Base-by-base conservation (phyloP, 2,888 invertebrate genomes). In the Leucozona laternaria region DNA sequence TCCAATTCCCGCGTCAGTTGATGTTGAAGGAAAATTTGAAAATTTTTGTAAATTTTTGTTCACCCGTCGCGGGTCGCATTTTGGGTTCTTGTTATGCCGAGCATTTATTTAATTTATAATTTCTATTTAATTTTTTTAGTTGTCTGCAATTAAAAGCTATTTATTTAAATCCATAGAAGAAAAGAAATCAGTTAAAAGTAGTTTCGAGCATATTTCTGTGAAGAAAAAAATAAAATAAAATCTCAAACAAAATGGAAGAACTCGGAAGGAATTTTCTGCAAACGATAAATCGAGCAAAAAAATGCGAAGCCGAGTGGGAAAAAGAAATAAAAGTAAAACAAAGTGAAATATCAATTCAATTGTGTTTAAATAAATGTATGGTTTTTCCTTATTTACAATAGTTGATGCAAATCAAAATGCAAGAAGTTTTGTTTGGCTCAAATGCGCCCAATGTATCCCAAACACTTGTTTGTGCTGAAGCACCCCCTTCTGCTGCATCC, bases 1-100 rank as follows among this genome's bases (percentile, higher is more conserved):
- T 76, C 53, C 60, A 79, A 80, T 72, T 85, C 77, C 73, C 85
- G 85, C 85, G 85, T 85, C 85, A 85, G 81, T 85, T 85, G 68
- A 57, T 2, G 15, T 15, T 28, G n/a, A 40, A 70, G 25, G 68
- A 72, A 66, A 85, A 85, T 81, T 85, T 85, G 72, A 81, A 85
- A 80, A 53, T 71, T 76, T 85, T 77, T 81, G 60, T 76, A 60
- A 77, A 68, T 70, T 76, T 58, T 76, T 58, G 58, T 60, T 31
- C 57, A 20, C 40, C 62, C 43, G 80, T 70, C 45, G 73, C 50
- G 53, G 79, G 66, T 77, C 43, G 60, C 48, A 60, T 71, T 55
- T 79, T 2, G 37, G 2, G 2, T 45, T 45, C 6, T 58, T 31
- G 20, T 22, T 37, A 13, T 15, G 20, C 10, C 10, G 37, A 48